phyloP scores from a whole-genome alignment of 2,113 vertebrate species.

The Lamprologus tigripictilis region DNA sequence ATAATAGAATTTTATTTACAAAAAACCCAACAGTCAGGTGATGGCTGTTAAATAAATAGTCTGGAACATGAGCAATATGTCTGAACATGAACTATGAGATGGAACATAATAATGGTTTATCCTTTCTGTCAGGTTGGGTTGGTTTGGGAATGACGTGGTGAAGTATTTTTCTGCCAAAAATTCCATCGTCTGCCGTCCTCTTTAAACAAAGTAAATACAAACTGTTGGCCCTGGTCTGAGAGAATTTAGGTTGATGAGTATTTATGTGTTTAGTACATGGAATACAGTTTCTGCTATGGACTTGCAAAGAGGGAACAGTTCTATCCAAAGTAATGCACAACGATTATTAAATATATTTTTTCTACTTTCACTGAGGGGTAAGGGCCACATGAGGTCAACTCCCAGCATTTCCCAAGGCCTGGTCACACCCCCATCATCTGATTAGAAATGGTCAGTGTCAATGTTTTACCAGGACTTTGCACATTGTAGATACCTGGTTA shows the following conservation, averaged over 20 bases:
- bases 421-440: background rate
- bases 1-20: background rate
- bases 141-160: background rate
- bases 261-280: background rate
- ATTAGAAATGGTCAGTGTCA: background rate
- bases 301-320: rapidly evolving
- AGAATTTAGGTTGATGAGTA: background rate
- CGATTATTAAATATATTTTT: background rate
- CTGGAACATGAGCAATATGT: background rate
- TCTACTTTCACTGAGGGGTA: background rate
- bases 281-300: background rate
- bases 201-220: background rate
- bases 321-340: background rate
- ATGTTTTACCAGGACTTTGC: background rate
- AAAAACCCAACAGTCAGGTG: background rate
- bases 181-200: background rate
- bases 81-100: background rate
- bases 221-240: background rate
- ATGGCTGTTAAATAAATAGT: background rate
- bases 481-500: background rate
- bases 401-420: background rate
- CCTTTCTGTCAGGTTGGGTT: background rate
- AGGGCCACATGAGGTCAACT: background rate
- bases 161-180: background rate
- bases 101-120: background rate